A percentile compares a stretch with the other conserved stretches of the same genome.
phyloP scores from a whole-genome alignment of 2,113 vertebrate species.

The Brienomyrus longianalis region DNA sequence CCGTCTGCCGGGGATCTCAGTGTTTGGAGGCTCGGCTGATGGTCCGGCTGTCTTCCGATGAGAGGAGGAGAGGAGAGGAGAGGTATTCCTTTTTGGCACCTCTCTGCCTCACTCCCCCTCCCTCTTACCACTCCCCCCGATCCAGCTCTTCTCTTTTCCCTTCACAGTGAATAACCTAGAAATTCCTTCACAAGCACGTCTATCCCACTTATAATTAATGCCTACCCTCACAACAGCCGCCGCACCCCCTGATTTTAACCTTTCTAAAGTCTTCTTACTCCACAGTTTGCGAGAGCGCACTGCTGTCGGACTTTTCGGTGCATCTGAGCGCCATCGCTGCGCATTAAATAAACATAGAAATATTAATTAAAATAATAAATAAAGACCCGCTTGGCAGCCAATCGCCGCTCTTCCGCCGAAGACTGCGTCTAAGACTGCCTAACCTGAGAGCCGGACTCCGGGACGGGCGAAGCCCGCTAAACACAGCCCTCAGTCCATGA shows the following conservation, averaged over 20 bases:
- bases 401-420: background rate
- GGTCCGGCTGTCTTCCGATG: conserved; percentile 56
- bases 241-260: background rate
- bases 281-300: background rate
- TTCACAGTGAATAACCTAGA: background rate
- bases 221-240: background rate
- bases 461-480: background rate
- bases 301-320: background rate
- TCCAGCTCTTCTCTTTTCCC: background rate
- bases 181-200: background rate
- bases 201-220: background rate
- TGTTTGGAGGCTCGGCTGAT: conserved; percentile 49
- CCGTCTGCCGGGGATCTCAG: conserved; percentile 50
- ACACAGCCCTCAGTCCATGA: background rate
- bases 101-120: conserved; percentile 12
- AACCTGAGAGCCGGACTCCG: background rate
- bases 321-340: background rate
- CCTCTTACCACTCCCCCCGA: conserved; percentile 22
- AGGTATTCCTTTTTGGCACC: conserved; percentile 30
- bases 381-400: background rate
- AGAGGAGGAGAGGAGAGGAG: conserved; percentile 33
- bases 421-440: background rate
- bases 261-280: background rate
- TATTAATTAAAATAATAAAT: background rate
- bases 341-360: background rate